Conservation (phyloP, 2,888 invertebrate genomes). For the Heliconius ismenius region DNA sequence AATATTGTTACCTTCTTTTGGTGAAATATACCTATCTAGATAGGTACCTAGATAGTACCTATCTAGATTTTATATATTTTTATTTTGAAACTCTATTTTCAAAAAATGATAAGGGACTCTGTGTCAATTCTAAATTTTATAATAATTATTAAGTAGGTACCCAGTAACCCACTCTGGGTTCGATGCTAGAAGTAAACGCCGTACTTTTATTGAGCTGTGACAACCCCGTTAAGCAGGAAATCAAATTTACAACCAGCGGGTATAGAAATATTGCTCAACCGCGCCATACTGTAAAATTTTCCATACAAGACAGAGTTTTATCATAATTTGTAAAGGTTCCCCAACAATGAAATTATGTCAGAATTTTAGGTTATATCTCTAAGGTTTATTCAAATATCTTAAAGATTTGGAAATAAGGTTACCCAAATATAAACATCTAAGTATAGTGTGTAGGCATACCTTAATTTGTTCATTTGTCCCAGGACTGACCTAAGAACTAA, state of each 20-base stretch:
- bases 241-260: too few species aligned
- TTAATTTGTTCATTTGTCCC: constrained; percentile 18
- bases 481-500: constrained; percentile 19
- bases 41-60: too few species aligned
- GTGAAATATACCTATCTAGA: constrained; percentile 12
- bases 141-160: too few species aligned
- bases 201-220: too few species aligned
- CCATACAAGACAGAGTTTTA: neutral
- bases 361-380: neutral
- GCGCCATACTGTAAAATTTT: too few species aligned
- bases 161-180: too few species aligned
- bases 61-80: too few species aligned
- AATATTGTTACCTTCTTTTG: constrained; percentile 40
- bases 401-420: neutral
- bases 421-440: neutral
- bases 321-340: neutral
- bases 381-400: neutral
- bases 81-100: neutral
- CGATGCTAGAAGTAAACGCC: too few species aligned
- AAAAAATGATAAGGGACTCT: neutral
- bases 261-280: too few species aligned
- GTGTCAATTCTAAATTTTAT: too few species aligned
- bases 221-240: too few species aligned
- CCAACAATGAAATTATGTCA: neutral
- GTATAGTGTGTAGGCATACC: neutral